Percentiles rank a stretch among this genome's conserved stretches.
phyloP scores from a whole-genome alignment of 2,888 invertebrate genomes.

The Coenonympha arcania region DNA sequence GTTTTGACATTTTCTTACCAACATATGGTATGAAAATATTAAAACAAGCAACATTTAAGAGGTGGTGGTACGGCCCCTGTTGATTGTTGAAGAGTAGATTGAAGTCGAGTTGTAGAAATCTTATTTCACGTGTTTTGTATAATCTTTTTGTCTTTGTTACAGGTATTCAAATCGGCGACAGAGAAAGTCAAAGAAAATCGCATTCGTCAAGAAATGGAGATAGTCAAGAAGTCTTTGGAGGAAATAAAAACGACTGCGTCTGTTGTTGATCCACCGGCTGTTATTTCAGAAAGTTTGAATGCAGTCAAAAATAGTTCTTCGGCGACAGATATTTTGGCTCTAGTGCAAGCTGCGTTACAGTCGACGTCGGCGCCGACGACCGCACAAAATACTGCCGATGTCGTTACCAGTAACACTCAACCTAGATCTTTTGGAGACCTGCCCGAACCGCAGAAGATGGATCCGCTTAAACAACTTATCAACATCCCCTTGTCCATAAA shows the following conservation, averaged over 20 bases:
- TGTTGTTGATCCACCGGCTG: no score
- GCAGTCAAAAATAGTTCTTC: slow-evolving; percentile 41
- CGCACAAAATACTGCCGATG: slow-evolving; percentile 31
- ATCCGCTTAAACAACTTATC: slow-evolving; percentile 8
- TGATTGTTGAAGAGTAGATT: no score
- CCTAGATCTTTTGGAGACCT: slow-evolving; percentile 59
- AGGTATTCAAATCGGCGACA: slow-evolving; percentile 82
- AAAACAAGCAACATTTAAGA: no score
- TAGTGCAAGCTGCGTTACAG: slow-evolving; percentile 59
- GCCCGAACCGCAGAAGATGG: slow-evolving; percentile 32
- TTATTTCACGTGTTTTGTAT: background rate
- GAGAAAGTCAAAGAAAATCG: slow-evolving; percentile 80
- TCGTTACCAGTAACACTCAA: slow-evolving; percentile 44
- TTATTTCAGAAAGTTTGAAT: slow-evolving; percentile 18
- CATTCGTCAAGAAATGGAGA: slow-evolving; percentile 74
- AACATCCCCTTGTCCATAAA: background rate
- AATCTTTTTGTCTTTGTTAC: slow-evolving; percentile 23
- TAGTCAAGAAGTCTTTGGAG: slow-evolving; percentile 64
- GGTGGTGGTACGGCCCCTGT: no score
- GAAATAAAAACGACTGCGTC: no score
- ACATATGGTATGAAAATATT: no score
- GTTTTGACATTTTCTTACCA: no score
- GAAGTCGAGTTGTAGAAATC: background rate
- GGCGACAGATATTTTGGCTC: slow-evolving; percentile 53
- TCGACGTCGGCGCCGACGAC: slow-evolving; percentile 33